Evolutionary conservation across 2,113 vertebrate genomes (phyloP).

Genomic region (Xiphophorus hellerii): DNA sequence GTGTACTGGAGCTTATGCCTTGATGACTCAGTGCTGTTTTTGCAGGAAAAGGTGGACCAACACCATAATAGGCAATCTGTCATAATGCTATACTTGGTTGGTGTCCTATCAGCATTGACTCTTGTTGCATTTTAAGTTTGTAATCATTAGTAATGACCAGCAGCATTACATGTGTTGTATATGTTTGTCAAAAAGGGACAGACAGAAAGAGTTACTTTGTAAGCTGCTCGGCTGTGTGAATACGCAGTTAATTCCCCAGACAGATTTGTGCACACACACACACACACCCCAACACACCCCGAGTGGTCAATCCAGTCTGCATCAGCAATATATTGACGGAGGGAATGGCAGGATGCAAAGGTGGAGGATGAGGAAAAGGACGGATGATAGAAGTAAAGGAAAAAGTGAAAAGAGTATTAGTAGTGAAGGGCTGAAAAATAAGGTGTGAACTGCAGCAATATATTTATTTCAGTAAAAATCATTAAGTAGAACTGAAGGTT

Average conservation of each 20-base stretch:
- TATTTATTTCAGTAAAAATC: constrained; percentile 13
- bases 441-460: background rate
- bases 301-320: constrained; percentile 40
- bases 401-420: background rate
- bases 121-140: background rate
- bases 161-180: constrained; percentile 8
- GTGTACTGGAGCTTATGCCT: background rate
- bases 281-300: constrained; percentile 14
- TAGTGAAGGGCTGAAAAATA: background rate
- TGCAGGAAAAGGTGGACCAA: background rate
- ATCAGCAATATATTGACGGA: constrained; percentile 51
- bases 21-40: background rate
- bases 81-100: background rate
- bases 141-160: constrained; percentile 17
- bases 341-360: constrained; percentile 28
- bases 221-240: constrained; percentile 41
- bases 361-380: constrained; percentile 18
- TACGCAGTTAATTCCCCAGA: constrained; percentile 53
- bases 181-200: constrained; percentile 11
- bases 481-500: constrained; percentile 20
- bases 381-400: constrained; percentile 10
- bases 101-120: background rate
- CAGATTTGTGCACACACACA: constrained; percentile 39
- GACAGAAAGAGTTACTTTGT: constrained; percentile 29
- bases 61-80: background rate